Evolutionary conservation across 2,113 vertebrate species (phyloP), one percentile per base, ranked within the genome.

Genomic region (Ammodytes dubius): DNA sequence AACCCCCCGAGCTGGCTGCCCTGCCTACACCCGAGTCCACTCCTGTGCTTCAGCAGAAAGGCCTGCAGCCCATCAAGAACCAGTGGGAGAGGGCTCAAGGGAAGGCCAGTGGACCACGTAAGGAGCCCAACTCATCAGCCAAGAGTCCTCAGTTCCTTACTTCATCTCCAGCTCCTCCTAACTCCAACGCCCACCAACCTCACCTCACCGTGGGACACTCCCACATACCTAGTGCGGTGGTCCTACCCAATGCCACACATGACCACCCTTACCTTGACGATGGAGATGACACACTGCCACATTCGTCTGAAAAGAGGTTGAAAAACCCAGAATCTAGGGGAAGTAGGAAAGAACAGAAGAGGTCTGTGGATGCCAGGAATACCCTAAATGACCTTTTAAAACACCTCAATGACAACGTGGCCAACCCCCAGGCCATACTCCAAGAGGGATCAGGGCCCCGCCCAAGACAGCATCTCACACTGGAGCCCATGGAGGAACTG

Each of bases 21-120:
- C 95, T 99, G 75, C 98, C 98, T 0, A 99, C 98, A 0, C 98
- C 98, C 0, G 98, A 99, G 83, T 99, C 98, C 1, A 99, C 98
- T 0, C 98, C 98, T 0, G 98, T 98, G 58, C 96, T 99, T 67
- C 98, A 98, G 40, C 98, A 98, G 81, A 99, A 99, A 92, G 96
- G 95, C 45, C 91, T 98, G 72, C 98, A 97, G 91, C 95, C 97
- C 27, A 96, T 97, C 91, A 99, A 97, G 56, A 97, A 96, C 89
- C 98, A 99, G 84, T 95, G 97, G 56, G 97, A 99, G 83, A 96
- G 97, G 90, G 93, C 90, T 0, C 97, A 97, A 0, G 57, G 94
- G 54, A 97, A 97, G 83, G 93, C 94, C 60, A 95, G 94, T 2
- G 91, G 95, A 66, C 95, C 96, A 1, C 94, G 93, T n/a, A 98